Conservation (phyloP, 2,888 invertebrate species). For the Adela reaumurella region DNA sequence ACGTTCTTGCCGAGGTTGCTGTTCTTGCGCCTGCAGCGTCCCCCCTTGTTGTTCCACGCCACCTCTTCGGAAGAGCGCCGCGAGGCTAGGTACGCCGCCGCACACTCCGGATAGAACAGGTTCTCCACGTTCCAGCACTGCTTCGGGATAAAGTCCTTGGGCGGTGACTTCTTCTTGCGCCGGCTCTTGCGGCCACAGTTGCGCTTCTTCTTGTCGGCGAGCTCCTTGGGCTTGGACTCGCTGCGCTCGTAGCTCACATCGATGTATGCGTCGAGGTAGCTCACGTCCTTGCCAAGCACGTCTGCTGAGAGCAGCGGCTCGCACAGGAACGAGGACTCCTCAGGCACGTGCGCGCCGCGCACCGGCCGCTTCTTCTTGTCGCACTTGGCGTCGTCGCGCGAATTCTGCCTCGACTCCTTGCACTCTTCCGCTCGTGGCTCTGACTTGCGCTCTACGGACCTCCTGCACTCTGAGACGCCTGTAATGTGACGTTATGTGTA, state of each 20-base stretch:
- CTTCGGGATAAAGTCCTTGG: constrained; percentile 19
- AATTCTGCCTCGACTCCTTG: too few relatives aligned
- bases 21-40: constrained; percentile 19
- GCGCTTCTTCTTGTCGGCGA: constrained; percentile 29
- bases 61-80: neutral
- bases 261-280: constrained; percentile 38
- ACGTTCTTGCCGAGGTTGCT: constrained; percentile 37
- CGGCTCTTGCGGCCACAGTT: constrained; percentile 35
- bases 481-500: too few relatives aligned
- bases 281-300: constrained; percentile 31
- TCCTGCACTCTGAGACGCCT: too few relatives aligned
- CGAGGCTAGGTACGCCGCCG: neutral
- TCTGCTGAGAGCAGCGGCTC: constrained; percentile 39
- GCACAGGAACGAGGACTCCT: constrained; percentile 42
- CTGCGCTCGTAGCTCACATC: constrained; percentile 15
- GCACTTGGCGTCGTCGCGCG: too few relatives aligned
- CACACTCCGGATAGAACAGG: neutral
- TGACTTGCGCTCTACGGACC: too few relatives aligned
- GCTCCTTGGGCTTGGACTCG: constrained; percentile 21
- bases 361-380: constrained; percentile 30
- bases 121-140: constrained; percentile 12
- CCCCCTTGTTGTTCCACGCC: constrained; percentile 20
- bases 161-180: constrained; percentile 36
- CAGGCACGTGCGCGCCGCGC: constrained; percentile 38
- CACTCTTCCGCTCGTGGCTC: too few relatives aligned